Conservation (phyloP, 2,113 vertebrate genomes). For the Hystrix cristata region DNA sequence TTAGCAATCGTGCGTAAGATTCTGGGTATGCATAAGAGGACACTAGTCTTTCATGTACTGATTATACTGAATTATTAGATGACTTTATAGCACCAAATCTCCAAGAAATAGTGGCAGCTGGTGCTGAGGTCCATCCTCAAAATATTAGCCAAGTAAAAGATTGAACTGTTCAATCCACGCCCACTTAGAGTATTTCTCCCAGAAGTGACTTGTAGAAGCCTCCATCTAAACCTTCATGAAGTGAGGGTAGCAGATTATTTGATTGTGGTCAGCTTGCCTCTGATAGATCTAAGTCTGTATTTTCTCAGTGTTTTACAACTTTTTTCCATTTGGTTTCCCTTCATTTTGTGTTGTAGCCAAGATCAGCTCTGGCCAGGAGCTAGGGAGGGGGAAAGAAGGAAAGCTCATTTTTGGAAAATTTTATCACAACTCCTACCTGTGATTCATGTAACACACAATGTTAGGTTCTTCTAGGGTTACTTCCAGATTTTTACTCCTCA, state of each 20-base stretch:
- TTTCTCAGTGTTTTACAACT: not conserved
- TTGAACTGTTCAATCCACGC: conserved; percentile 89
- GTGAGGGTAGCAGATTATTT: not conserved
- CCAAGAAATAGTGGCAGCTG: conserved; percentile 94
- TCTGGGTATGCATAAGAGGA: conserved; percentile 94
- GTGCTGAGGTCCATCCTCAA: conserved; percentile 95
- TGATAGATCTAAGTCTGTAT: not conserved
- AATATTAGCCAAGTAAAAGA: conserved; percentile 94
- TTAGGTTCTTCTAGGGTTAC: conserved; percentile 27
- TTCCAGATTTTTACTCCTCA: conserved; percentile 54
- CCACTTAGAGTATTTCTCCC: conserved; percentile 91
- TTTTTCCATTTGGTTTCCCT: conserved; percentile 56
- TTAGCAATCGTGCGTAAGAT: conserved; percentile 92
- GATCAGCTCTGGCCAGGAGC: conserved; percentile 16
- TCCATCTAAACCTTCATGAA: conserved; percentile 56
- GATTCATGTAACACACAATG: not conserved
- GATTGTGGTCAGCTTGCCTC: not conserved
- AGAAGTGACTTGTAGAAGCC: conserved; percentile 83
- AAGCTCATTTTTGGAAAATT: conserved; percentile 5
- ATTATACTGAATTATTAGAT: conserved; percentile 91
- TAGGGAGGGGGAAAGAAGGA: not conserved
- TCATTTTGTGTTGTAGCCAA: conserved; percentile 6
- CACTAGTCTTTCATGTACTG: conserved; percentile 92
- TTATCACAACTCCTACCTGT: not conserved
- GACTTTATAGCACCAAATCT: conserved; percentile 95